Base-by-base conservation (phyloP, 1,140 invertebrate genomes). In the Trichomalopsis sarcophagae region DNA sequence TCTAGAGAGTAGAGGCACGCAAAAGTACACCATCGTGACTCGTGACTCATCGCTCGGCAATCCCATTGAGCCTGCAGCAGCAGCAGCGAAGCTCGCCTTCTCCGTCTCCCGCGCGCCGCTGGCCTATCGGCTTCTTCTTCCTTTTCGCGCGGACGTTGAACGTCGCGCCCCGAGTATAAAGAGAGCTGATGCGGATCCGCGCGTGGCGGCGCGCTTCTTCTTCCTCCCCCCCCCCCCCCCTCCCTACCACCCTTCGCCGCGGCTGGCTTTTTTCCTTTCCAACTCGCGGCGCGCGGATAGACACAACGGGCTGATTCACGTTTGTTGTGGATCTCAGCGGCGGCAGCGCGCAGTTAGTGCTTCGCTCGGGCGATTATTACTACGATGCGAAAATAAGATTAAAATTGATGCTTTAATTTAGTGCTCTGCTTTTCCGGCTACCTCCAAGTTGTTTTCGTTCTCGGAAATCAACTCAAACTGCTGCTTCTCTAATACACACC, bases 21-120 rank as follows among this genome's bases (percentile, higher is more conserved):
- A 44, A 0, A 44, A 44, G 40, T 44, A 44, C 9, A 55, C 17
- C n/a, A n/a, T 36, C 33, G 33, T 36, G 33, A 36, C 33, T 36
- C 30, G 71, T 86, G 86, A 86, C 78, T 86, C 86, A 86, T 62
- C 75, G 76, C 40, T 66, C 77, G 44, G 36, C 76, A 69, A 86
- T 86, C 73, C 73, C 86, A 86, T 86, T 86, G 47, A 84, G n/a
- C 81, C 21, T 21, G 66, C 81, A 44, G 47, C 55, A 23, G 47
- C 30, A 27, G 33, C 33, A 36, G 33, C 33, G 33, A 36, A 36
- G 50, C 47, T 62, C 50, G 11, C 30, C 55, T 2, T 62, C 47
- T 74, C 33, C 36, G 44, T 50, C 44, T n/a, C 55, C 9, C 10
- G 40, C 40, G 7, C 10, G 40, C 40, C 10, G 55, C 5, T 62